Evolutionary conservation across 1,140 invertebrate species (phyloP), one percentile per base, ranked within the genome.

Genomic region (Drosophila kikkawai): DNA sequence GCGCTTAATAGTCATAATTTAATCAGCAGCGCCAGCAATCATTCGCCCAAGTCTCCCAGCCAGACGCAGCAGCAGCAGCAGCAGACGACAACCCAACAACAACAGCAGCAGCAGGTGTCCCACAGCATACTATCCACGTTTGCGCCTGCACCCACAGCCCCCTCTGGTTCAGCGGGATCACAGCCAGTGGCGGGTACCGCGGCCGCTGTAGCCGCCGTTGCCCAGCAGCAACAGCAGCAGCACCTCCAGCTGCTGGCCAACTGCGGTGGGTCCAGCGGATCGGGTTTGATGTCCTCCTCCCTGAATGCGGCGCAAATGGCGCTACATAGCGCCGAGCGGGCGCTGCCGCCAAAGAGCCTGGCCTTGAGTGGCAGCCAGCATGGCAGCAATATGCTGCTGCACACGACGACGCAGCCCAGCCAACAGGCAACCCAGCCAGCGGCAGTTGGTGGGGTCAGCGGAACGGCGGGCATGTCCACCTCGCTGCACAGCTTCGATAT

Each of bases 1-100:
- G 91, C 92, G 74, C 80, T 92, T 80, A 92, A 86, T 90, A 93
- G 91, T 91, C 92, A 93, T 92, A 93, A 91, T 88, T 86, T 93
- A 88, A 78, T 92, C 91, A 91, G 68, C 75, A 66, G 70, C 61
- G 71, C 77, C 75, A 76, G 76, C 81, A 93, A 93, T 82, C 91
- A 93, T 81, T 92, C 92, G 58, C 92, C 92, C 69, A 93, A 92
- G 88, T 93, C 92, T 48, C 92, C 92, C 75, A 92, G 85, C 80
- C 92, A 92, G 63, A 84, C 85, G 48, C 91, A 85, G 39, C 85
- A 84, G 32, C 88, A 82, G 26, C 83, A 90, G 37, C 84, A 79
- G 44, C 61, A 74, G 66, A 64, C 79, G 63, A 76, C 79, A 41
- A 60, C 58, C 45, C 74, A 67, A 60, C 77, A 75, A 5, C 76